phyloP scores from a whole-genome alignment of 2,888 invertebrate species.

The Glaucopsyche alexis region DNA sequence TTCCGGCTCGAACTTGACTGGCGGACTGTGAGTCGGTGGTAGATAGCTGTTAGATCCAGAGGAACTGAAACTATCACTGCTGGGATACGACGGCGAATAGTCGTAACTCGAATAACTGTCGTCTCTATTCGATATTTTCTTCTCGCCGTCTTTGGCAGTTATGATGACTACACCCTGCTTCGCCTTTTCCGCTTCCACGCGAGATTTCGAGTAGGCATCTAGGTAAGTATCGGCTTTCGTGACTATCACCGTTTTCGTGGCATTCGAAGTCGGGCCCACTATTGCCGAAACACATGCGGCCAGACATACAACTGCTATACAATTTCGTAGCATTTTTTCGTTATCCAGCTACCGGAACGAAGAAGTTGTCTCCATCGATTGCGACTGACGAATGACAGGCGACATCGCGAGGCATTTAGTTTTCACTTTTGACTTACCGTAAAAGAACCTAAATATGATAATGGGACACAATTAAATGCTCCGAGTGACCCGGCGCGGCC shows the following conservation, averaged over 20 bases:
- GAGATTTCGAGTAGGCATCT: slow-evolving; percentile 82
- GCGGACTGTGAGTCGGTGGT: slow-evolving; percentile 56
- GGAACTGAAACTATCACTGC: slow-evolving; percentile 58
- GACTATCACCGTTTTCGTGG: slow-evolving; percentile 50
- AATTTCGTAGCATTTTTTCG: slow-evolving; percentile 47
- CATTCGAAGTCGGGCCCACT: slow-evolving; percentile 60
- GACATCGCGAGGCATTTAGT: slow-evolving; percentile 65
- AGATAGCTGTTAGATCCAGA: slow-evolving; percentile 51
- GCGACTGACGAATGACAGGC: slow-evolving; percentile 72
- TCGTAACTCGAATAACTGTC: slow-evolving; percentile 70
- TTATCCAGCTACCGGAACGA: slow-evolving; percentile 56
- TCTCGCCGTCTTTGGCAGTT: slow-evolving; percentile 73
- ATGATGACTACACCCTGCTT: slow-evolving; percentile 68
- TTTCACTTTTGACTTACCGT: slow-evolving; percentile 80
- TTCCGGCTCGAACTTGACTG: slow-evolving; percentile 59
- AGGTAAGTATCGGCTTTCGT: slow-evolving; percentile 81
- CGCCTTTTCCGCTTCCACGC: slow-evolving; percentile 69
- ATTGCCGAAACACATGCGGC: slow-evolving; percentile 62
- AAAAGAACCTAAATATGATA: slow-evolving; percentile 80
- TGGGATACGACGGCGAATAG: slow-evolving; percentile 64
- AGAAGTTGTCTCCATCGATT: slow-evolving; percentile 74
- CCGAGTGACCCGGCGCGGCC: slow-evolving; percentile 68
- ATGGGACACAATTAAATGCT: slow-evolving; percentile 80
- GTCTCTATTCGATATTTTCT: slow-evolving; percentile 70
- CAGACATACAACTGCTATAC: slow-evolving; percentile 52